These are phyloP conservation scores for Drosophila varians DNA, from an alignment of 1,140 invertebrate genomes.

Conservation along the genomic window DNA sequence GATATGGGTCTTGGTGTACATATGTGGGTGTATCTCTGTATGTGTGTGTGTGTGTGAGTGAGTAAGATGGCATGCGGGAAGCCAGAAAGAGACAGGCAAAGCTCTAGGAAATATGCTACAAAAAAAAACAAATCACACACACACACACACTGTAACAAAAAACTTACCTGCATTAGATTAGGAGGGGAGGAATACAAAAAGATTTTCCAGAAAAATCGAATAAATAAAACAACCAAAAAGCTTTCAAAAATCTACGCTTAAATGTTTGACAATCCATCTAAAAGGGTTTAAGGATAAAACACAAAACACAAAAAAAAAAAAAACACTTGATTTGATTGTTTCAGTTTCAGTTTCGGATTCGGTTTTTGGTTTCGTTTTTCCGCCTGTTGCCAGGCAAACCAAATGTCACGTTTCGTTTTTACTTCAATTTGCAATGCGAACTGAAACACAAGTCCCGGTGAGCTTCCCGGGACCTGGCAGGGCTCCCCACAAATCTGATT, in stretches of 20 bases:
- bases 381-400: slow-evolving; percentile 64
- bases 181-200: too few species aligned
- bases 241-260: slow-evolving; percentile 12
- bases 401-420: slow-evolving; percentile 79
- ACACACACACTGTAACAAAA: neutral
- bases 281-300: slow-evolving; percentile 42
- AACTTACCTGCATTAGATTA: slow-evolving; percentile 47
- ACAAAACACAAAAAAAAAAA: too few species aligned
- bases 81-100: slow-evolving; percentile 2
- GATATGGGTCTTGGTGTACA: slow-evolving; percentile 1
- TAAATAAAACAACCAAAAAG: slow-evolving; percentile 52
- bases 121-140: neutral
- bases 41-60: slow-evolving; percentile 1
- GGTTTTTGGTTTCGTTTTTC: slow-evolving; percentile 3
- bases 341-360: slow-evolving; percentile 17
- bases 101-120: slow-evolving; percentile 1
- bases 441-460: neutral
- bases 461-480: neutral
- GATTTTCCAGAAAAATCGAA: neutral
- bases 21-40: neutral
- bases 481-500: slow-evolving; percentile 70
- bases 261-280: slow-evolving; percentile 76
- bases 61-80: slow-evolving; percentile 28
- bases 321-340: slow-evolving; percentile 75
- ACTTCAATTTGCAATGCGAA: slow-evolving; percentile 76